Evolutionary conservation across 2,113 vertebrate species (phyloP).

Genomic region (Entomyzon cyanotis): DNA sequence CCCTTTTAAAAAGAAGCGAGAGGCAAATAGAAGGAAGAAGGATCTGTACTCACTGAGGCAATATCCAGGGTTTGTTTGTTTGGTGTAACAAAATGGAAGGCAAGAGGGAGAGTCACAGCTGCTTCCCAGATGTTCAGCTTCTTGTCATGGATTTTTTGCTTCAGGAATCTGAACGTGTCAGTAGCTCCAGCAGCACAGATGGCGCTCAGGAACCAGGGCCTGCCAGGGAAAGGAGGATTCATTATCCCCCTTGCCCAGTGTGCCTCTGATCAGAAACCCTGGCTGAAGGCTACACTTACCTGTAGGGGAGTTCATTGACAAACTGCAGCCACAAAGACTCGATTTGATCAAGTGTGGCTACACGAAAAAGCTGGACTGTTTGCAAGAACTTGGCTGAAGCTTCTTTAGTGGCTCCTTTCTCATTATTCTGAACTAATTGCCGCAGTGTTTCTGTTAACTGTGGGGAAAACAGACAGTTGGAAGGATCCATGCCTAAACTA

Average conservation of each 20-base stretch:
- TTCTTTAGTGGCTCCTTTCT: slow-evolving; percentile 59
- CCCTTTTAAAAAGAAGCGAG: background rate
- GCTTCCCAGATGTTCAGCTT: slow-evolving; percentile 71
- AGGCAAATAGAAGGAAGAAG: background rate
- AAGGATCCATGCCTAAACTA: background rate
- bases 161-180: slow-evolving; percentile 77
- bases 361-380: slow-evolving; percentile 76
- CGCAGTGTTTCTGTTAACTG: slow-evolving; percentile 77
- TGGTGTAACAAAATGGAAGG: slow-evolving; percentile 74
- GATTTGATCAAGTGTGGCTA: slow-evolving; percentile 65
- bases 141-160: slow-evolving; percentile 69
- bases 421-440: slow-evolving; percentile 71
- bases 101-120: slow-evolving; percentile 56
- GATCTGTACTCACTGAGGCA: slow-evolving; percentile 60
- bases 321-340: slow-evolving; percentile 77
- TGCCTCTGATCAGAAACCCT: background rate
- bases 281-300: background rate
- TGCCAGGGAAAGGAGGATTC: slow-evolving; percentile 16
- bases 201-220: slow-evolving; percentile 80
- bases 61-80: slow-evolving; percentile 68
- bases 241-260: background rate
- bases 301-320: background rate
- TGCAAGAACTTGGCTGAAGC: slow-evolving; percentile 74
- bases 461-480: background rate
- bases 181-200: slow-evolving; percentile 74